These are phyloP conservation scores for Xanthorhoe spadicearia DNA, from an alignment of 2,888 invertebrate genomes.

Conservation along the genomic window DNA sequence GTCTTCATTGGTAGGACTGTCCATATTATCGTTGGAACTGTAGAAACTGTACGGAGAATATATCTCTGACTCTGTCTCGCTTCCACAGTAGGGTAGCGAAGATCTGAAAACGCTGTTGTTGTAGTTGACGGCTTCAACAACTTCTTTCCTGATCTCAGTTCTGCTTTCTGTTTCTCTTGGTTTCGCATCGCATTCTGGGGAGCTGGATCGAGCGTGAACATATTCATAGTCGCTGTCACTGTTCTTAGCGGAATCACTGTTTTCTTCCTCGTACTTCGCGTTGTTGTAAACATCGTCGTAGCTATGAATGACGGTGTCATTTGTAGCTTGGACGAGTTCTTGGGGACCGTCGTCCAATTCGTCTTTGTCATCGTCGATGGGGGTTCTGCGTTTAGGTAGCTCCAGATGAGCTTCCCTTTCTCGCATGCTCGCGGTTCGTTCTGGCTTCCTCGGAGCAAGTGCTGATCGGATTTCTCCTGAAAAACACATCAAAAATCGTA, in stretches of 20 bases:
- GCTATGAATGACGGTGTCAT: slow-evolving; percentile 76
- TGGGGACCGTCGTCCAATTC: slow-evolving; percentile 75
- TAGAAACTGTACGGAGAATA: slow-evolving; percentile 93
- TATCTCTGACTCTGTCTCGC: slow-evolving; percentile 93
- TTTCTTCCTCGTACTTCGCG: slow-evolving; percentile 77
- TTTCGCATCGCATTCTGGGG: slow-evolving; percentile 87
- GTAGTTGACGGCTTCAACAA: slow-evolving; percentile 78
- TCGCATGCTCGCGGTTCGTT: slow-evolving; percentile 93
- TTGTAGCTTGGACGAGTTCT: slow-evolving; percentile 77
- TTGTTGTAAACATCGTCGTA: slow-evolving; percentile 81
- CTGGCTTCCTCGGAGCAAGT: slow-evolving; percentile 92
- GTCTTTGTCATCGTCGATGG: slow-evolving; percentile 83
- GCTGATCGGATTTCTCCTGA: slow-evolving; percentile 92
- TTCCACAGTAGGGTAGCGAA: slow-evolving; percentile 92
- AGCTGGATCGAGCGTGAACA: slow-evolving; percentile 87
- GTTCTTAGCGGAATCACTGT: slow-evolving; percentile 77
- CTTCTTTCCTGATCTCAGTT: slow-evolving; percentile 65
- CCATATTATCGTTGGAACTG: slow-evolving; percentile 85
- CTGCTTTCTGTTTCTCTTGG: slow-evolving; percentile 66
- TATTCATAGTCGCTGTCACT: slow-evolving; percentile 87
- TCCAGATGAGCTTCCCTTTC: slow-evolving; percentile 89
- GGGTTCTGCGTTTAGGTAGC: slow-evolving; percentile 79
- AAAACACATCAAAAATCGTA: slow-evolving; percentile 47
- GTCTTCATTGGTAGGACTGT: slow-evolving; percentile 72
- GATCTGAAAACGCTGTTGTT: slow-evolving; percentile 86